phyloP scores from a whole-genome alignment of 2,113 vertebrate species.

The Urocolius indicus region DNA sequence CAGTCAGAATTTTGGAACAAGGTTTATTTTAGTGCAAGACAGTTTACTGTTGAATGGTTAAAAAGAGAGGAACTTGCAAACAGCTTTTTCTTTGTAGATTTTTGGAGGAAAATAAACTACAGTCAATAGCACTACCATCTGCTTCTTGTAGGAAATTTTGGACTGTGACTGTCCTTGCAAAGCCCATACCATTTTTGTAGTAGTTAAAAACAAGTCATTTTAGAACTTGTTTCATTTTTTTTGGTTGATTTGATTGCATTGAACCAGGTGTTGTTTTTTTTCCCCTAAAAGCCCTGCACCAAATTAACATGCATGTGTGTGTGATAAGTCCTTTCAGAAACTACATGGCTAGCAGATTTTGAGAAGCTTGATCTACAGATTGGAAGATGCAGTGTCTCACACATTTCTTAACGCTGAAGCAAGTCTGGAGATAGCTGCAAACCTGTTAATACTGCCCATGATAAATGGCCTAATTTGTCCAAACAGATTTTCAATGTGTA shows the following conservation, averaged over 20 bases:
- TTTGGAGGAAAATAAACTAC: neutral
- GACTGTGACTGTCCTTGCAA: conserved; percentile 37
- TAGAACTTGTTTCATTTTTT: conserved; percentile 63
- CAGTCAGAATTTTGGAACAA: neutral
- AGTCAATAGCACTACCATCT: conserved; percentile 68
- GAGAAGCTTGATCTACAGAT: neutral
- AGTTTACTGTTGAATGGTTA: conserved; percentile 2
- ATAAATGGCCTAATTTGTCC: neutral
- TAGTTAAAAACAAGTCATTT: conserved; percentile 63
- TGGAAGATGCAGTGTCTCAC: neutral
- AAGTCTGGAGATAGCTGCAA: neutral
- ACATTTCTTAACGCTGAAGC: neutral
- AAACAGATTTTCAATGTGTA: neutral
- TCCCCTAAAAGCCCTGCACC: neutral
- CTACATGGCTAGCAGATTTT: conserved; percentile 23
- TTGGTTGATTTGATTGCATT: conserved; percentile 45
- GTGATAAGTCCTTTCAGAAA: conserved; percentile 32
- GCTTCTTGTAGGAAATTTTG: conserved; percentile 50
- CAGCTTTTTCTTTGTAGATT: conserved; percentile 46
- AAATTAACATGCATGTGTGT: conserved; percentile 14
- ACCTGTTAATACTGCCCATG: neutral
- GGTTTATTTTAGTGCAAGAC: conserved; percentile 22
- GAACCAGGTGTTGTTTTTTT: conserved; percentile 49
- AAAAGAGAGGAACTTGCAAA: conserved; percentile 40
- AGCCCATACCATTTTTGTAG: conserved; percentile 35